phyloP scores from a whole-genome alignment of 2,113 vertebrate genomes.

The Circaetus cinerascens region DNA sequence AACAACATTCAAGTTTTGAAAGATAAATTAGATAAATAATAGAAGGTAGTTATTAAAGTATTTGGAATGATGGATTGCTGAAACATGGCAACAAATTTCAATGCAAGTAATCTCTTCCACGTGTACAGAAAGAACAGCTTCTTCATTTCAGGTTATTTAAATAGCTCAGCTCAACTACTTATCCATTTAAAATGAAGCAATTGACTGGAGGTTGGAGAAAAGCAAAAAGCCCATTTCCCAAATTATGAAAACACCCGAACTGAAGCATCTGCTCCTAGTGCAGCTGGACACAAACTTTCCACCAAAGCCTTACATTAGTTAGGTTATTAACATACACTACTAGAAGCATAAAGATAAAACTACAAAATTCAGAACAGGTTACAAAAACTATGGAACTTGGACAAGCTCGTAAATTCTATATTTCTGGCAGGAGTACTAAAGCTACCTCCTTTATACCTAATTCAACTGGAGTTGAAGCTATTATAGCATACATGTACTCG shows the following conservation, averaged over 20 bases:
- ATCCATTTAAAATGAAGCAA: not conserved
- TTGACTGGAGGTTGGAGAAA: not conserved
- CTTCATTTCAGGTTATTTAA: slow-evolving; percentile 23
- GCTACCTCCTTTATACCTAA: not conserved
- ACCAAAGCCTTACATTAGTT: not conserved
- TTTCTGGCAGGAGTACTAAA: not conserved
- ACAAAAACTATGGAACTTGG: not conserved
- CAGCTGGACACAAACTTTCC: not conserved
- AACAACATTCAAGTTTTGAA: not conserved
- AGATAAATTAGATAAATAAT: not conserved
- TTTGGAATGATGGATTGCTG: not conserved
- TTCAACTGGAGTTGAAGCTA: not conserved
- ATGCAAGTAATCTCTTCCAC: not conserved
- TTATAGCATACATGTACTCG: not conserved
- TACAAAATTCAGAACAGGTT: not conserved
- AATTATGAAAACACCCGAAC: not conserved
- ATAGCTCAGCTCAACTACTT: not conserved
- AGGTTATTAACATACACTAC: not conserved
- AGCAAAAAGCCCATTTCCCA: not conserved
- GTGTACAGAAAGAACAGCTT: not conserved
- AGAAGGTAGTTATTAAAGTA: not conserved
- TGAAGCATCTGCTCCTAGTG: not conserved
- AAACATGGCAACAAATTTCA: not conserved
- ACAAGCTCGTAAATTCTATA: not conserved
- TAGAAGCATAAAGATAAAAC: not conserved